Base-by-base conservation (phyloP, 2,797 vertebrate genomes). In the Dendrocincla tyrannina region DNA sequence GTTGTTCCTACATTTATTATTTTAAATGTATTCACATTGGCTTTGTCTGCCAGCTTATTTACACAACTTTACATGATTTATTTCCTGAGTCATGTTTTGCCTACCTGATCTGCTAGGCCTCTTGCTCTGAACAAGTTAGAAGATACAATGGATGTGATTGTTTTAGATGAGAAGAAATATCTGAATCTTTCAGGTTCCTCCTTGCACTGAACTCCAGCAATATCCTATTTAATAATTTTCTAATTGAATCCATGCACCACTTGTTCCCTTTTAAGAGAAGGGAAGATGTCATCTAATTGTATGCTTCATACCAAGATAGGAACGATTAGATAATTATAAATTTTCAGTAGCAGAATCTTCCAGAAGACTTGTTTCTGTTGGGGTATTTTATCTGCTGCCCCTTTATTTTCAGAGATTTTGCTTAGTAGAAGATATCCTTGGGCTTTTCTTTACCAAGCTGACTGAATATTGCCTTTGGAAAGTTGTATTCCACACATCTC, bases 251-350 rank as follows among this genome's bases (percentile, higher is more conserved):
- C 49, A 67, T 68, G 84, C 32, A 79, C 37, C 56, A 60, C 69
- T 94, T 91, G 44, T 58, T 95, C 75, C 19, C 42, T 88, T 91
- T 68, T 42, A 85, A 80, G 56, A 74, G 27, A 37, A 70, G 13
- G 32, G 59, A 88, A 88, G 86, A 92, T 89, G 67, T 47, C 78
- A 87, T 84, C 55, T 91, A 91, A 88, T 73, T 69, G 62, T 41
- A 17, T 49, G 35, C 41, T 86, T 89, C 39, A 13, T 50, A 49
- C 24, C 33, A 80, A 84, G 86, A 80, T 86, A 77, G 67, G 88
- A 95, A 50, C 1, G 27, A 96, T 85, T 85, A 92, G 68, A 53
- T 82, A 87, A 88, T 92, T 66, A 86, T 6, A 6, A 20, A 85
- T 87, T 91, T 88, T 62, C 62, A 83, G 62, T 4, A 68, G 63